phyloP scores from a whole-genome alignment of 2,888 invertebrate species.

The Drosophila trichaetosa region DNA sequence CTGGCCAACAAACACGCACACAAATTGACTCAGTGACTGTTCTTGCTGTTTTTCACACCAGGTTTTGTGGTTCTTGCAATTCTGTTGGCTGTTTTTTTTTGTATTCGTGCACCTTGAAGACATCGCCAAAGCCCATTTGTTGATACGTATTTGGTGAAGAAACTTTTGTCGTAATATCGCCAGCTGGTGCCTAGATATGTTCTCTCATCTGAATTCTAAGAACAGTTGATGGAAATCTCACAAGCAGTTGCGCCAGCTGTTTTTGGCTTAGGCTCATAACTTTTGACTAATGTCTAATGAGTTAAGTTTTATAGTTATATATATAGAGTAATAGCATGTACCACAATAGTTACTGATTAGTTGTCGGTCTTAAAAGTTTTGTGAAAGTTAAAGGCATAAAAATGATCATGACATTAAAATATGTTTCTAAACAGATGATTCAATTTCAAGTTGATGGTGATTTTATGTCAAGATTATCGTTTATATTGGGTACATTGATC shows the following conservation, averaged over 20 bases:
- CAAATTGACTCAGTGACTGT: conserved; percentile 24
- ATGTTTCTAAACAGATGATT: neutral
- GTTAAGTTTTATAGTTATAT: neutral
- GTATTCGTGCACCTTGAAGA: conserved; percentile 32
- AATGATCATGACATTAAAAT: neutral
- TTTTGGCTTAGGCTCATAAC: conserved; percentile 4
- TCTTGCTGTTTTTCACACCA: conserved; percentile 32
- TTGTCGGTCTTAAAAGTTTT: neutral
- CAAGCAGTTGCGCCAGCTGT: conserved; percentile 45
- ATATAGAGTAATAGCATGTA: neutral
- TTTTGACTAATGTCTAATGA: neutral
- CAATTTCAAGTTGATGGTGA: neutral
- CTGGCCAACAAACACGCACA: conserved; percentile 35
- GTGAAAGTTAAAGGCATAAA: neutral
- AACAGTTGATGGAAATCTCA: conserved; percentile 10
- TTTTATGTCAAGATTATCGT: neutral
- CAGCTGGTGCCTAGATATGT: conserved; percentile 5
- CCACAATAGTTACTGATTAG: neutral
- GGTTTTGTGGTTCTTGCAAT: conserved; percentile 5
- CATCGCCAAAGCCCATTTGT: conserved; percentile 20
- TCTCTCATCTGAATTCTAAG: neutral
- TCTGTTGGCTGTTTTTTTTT: conserved; percentile 5
- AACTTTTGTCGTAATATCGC: conserved; percentile 19
- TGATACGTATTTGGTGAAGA: neutral
- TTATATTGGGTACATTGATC: neutral